Evolutionary conservation across 2,113 vertebrate genomes (phyloP).

Genomic region (Taxidea taxus): DNA sequence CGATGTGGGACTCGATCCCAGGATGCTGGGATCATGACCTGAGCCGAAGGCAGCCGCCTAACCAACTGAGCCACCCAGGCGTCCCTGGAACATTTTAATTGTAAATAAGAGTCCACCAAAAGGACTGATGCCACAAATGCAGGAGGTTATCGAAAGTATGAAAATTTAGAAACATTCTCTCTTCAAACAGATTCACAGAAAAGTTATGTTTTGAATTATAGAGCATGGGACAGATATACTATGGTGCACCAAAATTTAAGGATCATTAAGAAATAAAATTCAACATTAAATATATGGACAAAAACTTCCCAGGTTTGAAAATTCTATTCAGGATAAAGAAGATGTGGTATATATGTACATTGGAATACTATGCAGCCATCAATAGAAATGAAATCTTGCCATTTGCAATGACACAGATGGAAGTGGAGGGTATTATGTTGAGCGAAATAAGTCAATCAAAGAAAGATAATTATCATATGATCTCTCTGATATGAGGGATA

Average conservation of each 20-base stretch:
- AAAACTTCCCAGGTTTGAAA: not conserved
- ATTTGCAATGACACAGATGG: no score
- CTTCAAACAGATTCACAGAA: not conserved
- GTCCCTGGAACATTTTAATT: not conserved
- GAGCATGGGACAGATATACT: not conserved
- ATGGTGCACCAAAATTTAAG: not conserved
- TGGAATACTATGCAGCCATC: no score
- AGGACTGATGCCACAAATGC: not conserved
- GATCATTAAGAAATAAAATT: constrained; percentile 6
- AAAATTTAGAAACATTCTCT: not conserved
- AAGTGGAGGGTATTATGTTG: no score
- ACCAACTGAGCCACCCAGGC: no score
- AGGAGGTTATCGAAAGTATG: not conserved
- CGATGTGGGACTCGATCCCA: no score
- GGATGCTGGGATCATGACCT: no score
- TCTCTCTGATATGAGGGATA: no score
- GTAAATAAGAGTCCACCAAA: not conserved
- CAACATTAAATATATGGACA: not conserved
- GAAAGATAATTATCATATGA: no score
- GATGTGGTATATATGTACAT: no score
- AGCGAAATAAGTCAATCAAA: no score
- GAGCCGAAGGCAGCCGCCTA: no score
- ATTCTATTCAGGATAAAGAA: not conserved
- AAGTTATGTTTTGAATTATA: constrained; percentile 9
- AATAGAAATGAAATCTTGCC: no score